These are phyloP conservation scores for Papilio elwesi DNA, from an alignment of 2,888 invertebrate genomes.

Conservation along the genomic window DNA sequence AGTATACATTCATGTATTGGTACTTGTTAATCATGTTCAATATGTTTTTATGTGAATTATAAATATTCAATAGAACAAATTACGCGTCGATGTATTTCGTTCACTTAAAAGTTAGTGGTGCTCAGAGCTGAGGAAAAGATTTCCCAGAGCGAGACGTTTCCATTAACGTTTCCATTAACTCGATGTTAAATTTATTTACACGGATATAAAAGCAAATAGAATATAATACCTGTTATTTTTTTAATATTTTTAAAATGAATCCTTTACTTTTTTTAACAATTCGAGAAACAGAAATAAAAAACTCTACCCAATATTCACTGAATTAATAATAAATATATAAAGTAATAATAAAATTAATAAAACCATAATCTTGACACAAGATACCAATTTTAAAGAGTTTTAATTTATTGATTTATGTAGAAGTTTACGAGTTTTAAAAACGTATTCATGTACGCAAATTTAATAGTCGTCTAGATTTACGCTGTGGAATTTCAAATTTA, in stretches of 20 bases:
- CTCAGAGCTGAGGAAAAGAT: slow-evolving; percentile 24
- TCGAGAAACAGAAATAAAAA: not conserved
- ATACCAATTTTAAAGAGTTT: not conserved
- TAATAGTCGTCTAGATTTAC: too few species aligned
- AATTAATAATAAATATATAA: not conserved
- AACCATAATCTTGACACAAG: not conserved
- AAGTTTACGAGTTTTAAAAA: too few species aligned
- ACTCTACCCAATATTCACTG: not conserved
- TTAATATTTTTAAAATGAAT: not conserved
- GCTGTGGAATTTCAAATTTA: too few species aligned
- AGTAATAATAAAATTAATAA: not conserved
- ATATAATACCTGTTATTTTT: not conserved
- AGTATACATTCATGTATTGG: too few species aligned
- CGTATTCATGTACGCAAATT: too few species aligned
- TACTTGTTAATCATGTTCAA: too few species aligned
- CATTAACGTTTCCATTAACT: slow-evolving; percentile 31
- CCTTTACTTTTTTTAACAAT: too few species aligned
- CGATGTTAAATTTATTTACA: slow-evolving; percentile 24
- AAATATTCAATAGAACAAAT: slow-evolving; percentile 10
- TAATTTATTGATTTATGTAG: not conserved
- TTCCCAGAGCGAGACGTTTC: slow-evolving; percentile 31
- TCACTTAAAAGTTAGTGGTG: slow-evolving; percentile 26
- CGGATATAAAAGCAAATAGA: slow-evolving; percentile 16
- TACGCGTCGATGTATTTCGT: slow-evolving; percentile 6
- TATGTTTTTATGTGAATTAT: slow-evolving; percentile 4